Conservation (phyloP, 1,140 invertebrate species). For the Stenopsyche tienmushanensis region DNA sequence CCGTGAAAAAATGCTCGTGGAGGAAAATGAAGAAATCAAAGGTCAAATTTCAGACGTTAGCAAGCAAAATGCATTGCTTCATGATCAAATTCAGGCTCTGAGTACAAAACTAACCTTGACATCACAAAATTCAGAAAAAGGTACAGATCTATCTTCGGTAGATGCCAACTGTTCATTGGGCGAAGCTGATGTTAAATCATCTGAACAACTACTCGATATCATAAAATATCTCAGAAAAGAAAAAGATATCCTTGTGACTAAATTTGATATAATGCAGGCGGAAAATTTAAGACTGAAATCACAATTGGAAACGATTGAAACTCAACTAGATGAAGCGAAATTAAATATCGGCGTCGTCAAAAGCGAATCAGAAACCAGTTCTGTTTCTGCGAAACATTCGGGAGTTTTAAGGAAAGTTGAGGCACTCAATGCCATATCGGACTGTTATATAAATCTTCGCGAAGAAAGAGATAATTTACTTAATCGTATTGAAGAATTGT, state of each 20-base stretch:
- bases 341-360: conserved; percentile 66
- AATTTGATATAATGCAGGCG: conserved; percentile 79
- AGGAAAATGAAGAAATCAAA: conserved; percentile 68
- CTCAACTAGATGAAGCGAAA: conserved; percentile 75
- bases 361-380: conserved; percentile 67
- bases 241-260: conserved; percentile 83
- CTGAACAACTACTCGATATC: conserved; percentile 82
- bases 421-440: conserved; percentile 86
- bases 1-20: conserved; percentile 63
- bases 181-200: conserved; percentile 69
- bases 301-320: conserved; percentile 68
- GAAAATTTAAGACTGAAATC: conserved; percentile 78
- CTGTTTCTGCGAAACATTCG: conserved; percentile 77
- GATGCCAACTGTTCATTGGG: conserved; percentile 65
- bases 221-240: conserved; percentile 88
- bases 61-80: conserved; percentile 73
- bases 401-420: conserved; percentile 88
- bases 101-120: conserved; percentile 72
- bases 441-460: conserved; percentile 86
- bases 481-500: conserved; percentile 65
- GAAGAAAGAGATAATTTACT: conserved; percentile 80
- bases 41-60: conserved; percentile 70
- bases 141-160: conserved; percentile 52
- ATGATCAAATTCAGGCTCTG: conserved; percentile 82
- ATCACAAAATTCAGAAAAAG: conserved; percentile 55